Evolutionary conservation across 2,797 vertebrate species (phyloP).

Genomic region (Muscicapa striata): DNA sequence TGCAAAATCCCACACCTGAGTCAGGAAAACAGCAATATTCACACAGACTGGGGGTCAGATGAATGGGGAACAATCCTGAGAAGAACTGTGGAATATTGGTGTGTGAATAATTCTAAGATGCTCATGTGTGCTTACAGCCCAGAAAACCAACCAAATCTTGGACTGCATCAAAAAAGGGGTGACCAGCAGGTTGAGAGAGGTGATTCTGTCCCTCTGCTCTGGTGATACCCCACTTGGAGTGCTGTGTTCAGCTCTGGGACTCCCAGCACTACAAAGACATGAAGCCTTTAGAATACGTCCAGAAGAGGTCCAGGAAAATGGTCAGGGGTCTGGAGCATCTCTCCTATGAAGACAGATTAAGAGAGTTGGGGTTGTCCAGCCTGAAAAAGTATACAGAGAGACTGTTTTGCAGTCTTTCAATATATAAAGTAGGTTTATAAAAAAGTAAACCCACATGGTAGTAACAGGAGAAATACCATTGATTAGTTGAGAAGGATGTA

Average conservation of each 20-base stretch:
- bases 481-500: background rate
- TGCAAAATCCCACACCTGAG: too few species aligned
- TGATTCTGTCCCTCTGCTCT: background rate
- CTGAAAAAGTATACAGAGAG: background rate
- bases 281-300: rapidly evolving
- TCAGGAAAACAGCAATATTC: background rate
- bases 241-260: background rate
- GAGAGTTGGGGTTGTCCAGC: background rate
- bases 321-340: background rate
- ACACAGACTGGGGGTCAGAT: background rate
- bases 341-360: background rate
- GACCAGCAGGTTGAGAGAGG: background rate
- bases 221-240: background rate
- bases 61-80: background rate
- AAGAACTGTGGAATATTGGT: background rate
- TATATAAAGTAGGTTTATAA: background rate
- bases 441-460: background rate
- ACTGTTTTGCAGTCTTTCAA: background rate
- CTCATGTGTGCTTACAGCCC: rapidly evolving
- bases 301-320: background rate
- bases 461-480: background rate
- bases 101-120: background rate
- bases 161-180: background rate
- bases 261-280: background rate
- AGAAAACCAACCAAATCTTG: background rate